Conservation (phyloP, 1,140 invertebrate genomes). For the Whitmania pigra region DNA sequence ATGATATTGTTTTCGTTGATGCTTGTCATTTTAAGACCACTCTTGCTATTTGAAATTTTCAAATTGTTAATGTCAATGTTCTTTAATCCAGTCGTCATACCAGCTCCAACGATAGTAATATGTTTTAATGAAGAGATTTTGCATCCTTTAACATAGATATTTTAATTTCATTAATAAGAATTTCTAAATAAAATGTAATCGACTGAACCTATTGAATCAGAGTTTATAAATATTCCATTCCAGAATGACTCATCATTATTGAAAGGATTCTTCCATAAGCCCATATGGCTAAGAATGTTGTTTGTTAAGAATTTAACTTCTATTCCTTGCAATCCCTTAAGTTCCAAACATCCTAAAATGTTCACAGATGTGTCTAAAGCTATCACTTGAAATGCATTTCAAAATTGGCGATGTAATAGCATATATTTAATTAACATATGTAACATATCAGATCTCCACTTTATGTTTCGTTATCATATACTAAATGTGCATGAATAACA, state of each 20-base stretch:
- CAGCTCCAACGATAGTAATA: neutral
- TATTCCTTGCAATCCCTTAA: neutral
- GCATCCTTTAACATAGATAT: neutral
- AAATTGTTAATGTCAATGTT: neutral
- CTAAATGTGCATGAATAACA: too few species aligned
- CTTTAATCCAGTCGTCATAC: neutral
- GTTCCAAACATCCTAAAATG: neutral
- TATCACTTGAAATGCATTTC: too few species aligned
- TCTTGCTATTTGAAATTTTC: slow-evolving; percentile 2
- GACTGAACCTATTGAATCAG: neutral
- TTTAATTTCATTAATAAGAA: neutral
- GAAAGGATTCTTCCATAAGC: neutral
- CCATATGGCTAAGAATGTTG: neutral
- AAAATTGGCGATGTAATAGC: too few species aligned
- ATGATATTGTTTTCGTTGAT: neutral
- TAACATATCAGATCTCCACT: too few species aligned
- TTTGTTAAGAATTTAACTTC: slow-evolving; percentile 4
- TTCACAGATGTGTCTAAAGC: too few species aligned
- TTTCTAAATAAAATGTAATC: too few species aligned
- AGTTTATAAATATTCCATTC: neutral
- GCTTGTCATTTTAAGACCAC: neutral
- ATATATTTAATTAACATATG: too few species aligned
- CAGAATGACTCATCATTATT: neutral
- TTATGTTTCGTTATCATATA: too few species aligned
- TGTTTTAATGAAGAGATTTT: neutral